Conservation (phyloP, 2,888 invertebrate genomes). For the Physocephala rufipes region DNA sequence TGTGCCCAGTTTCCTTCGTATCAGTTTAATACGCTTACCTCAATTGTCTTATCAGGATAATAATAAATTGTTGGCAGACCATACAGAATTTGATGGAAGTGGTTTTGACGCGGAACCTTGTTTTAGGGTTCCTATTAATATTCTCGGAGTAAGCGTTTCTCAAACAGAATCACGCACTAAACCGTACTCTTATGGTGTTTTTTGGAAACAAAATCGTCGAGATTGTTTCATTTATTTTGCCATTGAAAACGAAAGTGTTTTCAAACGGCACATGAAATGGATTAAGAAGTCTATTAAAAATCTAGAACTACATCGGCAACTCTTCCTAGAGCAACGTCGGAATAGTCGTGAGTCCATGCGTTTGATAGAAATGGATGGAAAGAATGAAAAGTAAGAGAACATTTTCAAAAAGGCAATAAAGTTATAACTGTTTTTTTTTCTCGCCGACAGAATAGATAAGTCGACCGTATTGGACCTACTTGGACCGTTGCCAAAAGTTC, state of each 20-base stretch:
- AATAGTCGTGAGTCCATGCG: constrained; percentile 50
- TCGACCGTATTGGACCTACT: constrained; percentile 44
- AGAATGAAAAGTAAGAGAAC: neutral
- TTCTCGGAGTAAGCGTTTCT: constrained; percentile 63
- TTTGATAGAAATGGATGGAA: neutral
- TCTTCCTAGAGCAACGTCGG: constrained; percentile 61
- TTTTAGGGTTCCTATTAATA: constrained; percentile 61
- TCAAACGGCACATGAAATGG: constrained; percentile 65
- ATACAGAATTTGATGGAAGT: neutral
- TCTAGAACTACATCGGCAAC: constrained; percentile 62
- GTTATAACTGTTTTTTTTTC: neutral
- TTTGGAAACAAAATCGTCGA: constrained; percentile 65
- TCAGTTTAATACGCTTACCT: constrained; percentile 54
- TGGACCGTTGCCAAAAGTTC: constrained; percentile 63
- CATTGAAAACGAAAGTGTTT: constrained; percentile 60
- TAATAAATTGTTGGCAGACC: neutral
- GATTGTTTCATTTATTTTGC: constrained; percentile 64
- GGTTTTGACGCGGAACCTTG: constrained; percentile 39
- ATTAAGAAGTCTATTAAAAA: constrained; percentile 65
- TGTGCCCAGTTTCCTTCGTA: constrained; percentile 64
- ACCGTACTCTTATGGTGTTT: constrained; percentile 62
- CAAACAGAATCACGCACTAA: constrained; percentile 64
- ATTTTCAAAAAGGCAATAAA: neutral
- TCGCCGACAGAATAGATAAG: neutral
- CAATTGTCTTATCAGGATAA: constrained; percentile 36